Evolutionary conservation across 2,113 vertebrate species (phyloP), one percentile per base, ranked within the genome.

Genomic region (Psittacula cyanocephala): DNA sequence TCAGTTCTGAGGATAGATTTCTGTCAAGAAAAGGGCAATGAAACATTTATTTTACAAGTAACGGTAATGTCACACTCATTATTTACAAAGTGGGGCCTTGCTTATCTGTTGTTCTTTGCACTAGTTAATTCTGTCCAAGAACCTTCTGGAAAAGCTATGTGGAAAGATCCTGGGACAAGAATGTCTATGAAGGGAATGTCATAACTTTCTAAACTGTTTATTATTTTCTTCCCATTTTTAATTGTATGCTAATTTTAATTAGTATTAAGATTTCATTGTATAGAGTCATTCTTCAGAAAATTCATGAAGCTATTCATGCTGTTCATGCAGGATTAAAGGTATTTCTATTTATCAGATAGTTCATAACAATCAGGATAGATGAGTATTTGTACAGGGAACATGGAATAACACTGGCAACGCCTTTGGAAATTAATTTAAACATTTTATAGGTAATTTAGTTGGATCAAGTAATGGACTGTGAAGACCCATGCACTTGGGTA

Each of bases 381-480:
- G 71, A 83, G 67, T 96, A 93, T 95, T 96, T 96, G 86, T 79
- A 81, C n/a, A 89, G 93, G 76, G 92, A 96, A 62, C 88, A 94
- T 35, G 37, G 33, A 75, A 88, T 28, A 89, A 29, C n/a, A 67
- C 69, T 95, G 95, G 49, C 50, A 93, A 80, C 1, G 7, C 44
- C 84, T 97, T 95, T 95, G 87, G 84, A 98, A 98, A 98, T 97
- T 91, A 97, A 97, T 97, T 96, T 63, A 96, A 96, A 79, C 59
- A 46, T 92, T 96, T 96, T 91, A 92, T 92, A 77, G 65, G 41
- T 88, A 93, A 95, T 96, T 98, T 91, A 97, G 94, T 79, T 75
- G 90, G 94, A 96, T 89, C 44, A 96, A 95, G 70, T 85, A 97
- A 96, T 93, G 91, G 92, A 93, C 85, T 89, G 55, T 75, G 52